A percentile compares a stretch with the other conserved stretches of the same genome.
phyloP scores from a whole-genome alignment of 2,888 invertebrate genomes.

The Apamea monoglypha region DNA sequence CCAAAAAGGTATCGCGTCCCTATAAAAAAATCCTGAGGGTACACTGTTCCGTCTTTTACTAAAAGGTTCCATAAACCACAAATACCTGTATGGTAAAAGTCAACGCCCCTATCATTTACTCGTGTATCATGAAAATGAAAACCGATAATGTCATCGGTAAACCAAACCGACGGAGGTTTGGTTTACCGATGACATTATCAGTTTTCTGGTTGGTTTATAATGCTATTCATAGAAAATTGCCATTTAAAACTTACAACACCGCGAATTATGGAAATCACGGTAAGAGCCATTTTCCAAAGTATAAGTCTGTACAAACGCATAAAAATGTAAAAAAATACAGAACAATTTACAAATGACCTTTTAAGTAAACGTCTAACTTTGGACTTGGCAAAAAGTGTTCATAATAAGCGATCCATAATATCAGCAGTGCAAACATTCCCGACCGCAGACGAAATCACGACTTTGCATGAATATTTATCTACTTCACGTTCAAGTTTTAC shows the following conservation, averaged over 20 bases:
- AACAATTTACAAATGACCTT: constrained; percentile 27
- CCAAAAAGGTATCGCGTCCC: not conserved
- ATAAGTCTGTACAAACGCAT: not conserved
- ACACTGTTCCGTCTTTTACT: not conserved
- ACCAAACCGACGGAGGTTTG: not conserved
- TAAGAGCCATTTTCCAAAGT: not conserved
- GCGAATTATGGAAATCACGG: constrained; percentile 7
- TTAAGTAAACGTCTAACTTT: constrained; percentile 32
- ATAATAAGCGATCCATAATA: constrained; percentile 12
- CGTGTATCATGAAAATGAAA: not conserved
- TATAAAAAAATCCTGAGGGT: not conserved
- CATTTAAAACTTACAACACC: constrained; percentile 9
- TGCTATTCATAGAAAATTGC: constrained; percentile 17
- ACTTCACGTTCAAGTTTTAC: constrained; percentile 54
- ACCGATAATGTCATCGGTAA: not conserved
- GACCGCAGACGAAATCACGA: constrained; percentile 49
- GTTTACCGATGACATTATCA: too few relatives aligned
- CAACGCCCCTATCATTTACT: not conserved
- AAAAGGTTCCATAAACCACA: not conserved
- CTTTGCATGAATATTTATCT: constrained; percentile 70
- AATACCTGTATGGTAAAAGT: not conserved
- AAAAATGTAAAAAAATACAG: not conserved
- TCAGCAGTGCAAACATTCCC: constrained; percentile 24
- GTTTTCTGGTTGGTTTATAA: too few relatives aligned
- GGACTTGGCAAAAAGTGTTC: not conserved